These are phyloP conservation scores for Alligator sinensis DNA, from an alignment of 2,113 vertebrate genomes.

Conservation along the genomic window DNA sequence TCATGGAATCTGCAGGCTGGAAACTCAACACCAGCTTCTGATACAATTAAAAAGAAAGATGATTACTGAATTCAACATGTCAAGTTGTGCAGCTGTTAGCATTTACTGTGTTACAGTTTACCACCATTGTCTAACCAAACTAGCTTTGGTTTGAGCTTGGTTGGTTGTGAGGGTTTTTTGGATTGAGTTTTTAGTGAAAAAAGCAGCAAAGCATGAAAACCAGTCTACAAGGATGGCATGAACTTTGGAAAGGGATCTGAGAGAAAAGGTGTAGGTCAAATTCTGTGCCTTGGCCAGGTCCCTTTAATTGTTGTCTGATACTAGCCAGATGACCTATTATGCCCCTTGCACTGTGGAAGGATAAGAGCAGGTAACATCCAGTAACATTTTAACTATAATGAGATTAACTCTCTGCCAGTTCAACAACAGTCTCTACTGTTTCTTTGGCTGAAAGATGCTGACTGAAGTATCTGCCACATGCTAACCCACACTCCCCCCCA, in stretches of 20 bases:
- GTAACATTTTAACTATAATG: conserved; percentile 72
- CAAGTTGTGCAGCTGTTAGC: background rate
- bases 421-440: conserved; percentile 54
- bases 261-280: conserved; percentile 45
- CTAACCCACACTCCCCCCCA: background rate
- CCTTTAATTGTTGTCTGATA: conserved; percentile 44
- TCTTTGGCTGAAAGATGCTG: conserved; percentile 49
- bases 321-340: conserved; percentile 64
- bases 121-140: background rate
- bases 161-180: background rate
- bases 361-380: conserved; percentile 54
- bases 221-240: background rate
- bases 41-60: background rate
- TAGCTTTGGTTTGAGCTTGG: background rate
- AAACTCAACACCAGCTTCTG: background rate
- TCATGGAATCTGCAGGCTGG: background rate
- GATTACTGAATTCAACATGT: background rate
- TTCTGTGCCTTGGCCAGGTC: background rate
- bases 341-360: conserved; percentile 68
- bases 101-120: background rate
- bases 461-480: conserved; percentile 20
- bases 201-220: background rate
- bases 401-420: conserved; percentile 52
- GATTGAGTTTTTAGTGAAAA: conserved; percentile 37
- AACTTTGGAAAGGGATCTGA: conserved; percentile 36